Percentiles rank a stretch among this genome's conserved stretches.
These are phyloP conservation scores for Apteryx mantelli DNA, from an alignment of 2,113 vertebrate genomes.

Conservation along the genomic window DNA sequence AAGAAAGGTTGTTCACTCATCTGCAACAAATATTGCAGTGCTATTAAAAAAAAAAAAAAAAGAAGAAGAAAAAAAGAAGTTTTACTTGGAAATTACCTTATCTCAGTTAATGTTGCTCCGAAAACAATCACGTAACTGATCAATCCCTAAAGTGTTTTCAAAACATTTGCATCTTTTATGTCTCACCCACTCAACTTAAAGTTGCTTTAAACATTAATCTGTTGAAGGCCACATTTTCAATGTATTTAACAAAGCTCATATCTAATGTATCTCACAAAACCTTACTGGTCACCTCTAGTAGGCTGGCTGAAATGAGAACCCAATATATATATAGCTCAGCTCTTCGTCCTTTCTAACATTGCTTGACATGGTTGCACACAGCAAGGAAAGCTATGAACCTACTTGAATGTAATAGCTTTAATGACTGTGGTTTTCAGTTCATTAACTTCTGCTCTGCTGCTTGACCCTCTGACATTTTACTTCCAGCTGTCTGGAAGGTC, in stretches of 20 bases:
- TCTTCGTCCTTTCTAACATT: neutral
- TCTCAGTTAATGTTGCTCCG: neutral
- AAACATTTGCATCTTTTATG: neutral
- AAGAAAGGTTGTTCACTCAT: neutral
- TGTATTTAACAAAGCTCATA: neutral
- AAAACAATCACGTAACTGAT: neutral
- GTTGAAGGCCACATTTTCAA: neutral
- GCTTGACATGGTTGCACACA: neutral
- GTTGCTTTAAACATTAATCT: neutral
- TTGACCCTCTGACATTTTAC: neutral
- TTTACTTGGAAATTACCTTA: neutral
- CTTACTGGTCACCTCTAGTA: neutral
- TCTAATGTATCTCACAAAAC: neutral
- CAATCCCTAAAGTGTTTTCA: neutral
- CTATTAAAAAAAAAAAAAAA: neutral
- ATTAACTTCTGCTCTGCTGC: neutral
- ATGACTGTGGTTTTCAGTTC: neutral
- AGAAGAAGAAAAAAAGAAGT: accelerated
- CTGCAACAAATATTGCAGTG: neutral
- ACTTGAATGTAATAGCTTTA: neutral
- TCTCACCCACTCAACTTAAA: neutral
- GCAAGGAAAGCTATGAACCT: neutral
- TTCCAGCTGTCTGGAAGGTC: neutral
- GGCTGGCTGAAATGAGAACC: neutral
- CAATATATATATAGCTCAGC: neutral